Percentiles rank a stretch among this genome's conserved stretches.
Conservation (phyloP, 2,797 vertebrate genomes). For the Hemibagrus guttatus region DNA sequence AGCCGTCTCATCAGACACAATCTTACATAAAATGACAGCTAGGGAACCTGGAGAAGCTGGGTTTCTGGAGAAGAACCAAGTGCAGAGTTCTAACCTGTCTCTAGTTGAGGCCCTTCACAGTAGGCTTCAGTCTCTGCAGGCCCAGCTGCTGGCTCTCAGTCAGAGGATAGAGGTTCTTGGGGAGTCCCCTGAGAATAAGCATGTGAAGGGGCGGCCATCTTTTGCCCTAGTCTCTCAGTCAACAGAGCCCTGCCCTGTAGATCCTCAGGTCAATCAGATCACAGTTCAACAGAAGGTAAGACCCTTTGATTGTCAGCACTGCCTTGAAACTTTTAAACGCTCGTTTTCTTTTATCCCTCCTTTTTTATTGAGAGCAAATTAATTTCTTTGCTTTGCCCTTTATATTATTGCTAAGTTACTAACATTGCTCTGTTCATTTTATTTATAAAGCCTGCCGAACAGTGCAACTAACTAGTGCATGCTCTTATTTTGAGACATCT, state of each 20-base stretch:
- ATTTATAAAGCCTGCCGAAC: conserved; percentile 60
- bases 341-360: conserved; percentile 27
- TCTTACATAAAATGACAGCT: conserved; percentile 82
- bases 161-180: conserved; percentile 82
- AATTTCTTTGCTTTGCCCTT: conserved; percentile 58
- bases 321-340: conserved; percentile 27
- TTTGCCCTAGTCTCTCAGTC: conserved; percentile 60
- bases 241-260: conserved; percentile 66
- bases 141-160: conserved; percentile 85
- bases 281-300: conserved; percentile 83
- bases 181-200: conserved; percentile 69
- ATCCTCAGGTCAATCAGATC: conserved; percentile 74
- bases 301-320: conserved; percentile 38
- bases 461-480: conserved; percentile 63
- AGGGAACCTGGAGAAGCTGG: conserved; percentile 79
- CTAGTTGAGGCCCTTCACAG: conserved; percentile 86
- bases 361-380: conserved; percentile 37
- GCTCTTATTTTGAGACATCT: conserved; percentile 55
- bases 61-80: conserved; percentile 77
- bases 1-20: conserved; percentile 52
- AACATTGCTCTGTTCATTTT: conserved; percentile 51
- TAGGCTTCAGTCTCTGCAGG: conserved; percentile 84
- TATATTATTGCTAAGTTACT: conserved; percentile 62
- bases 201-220: conserved; percentile 70
- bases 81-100: conserved; percentile 76